Evolutionary conservation across 2,888 invertebrate genomes (phyloP), one percentile per base, ranked within the genome.

Genomic region (Parnassius smintheus): DNA sequence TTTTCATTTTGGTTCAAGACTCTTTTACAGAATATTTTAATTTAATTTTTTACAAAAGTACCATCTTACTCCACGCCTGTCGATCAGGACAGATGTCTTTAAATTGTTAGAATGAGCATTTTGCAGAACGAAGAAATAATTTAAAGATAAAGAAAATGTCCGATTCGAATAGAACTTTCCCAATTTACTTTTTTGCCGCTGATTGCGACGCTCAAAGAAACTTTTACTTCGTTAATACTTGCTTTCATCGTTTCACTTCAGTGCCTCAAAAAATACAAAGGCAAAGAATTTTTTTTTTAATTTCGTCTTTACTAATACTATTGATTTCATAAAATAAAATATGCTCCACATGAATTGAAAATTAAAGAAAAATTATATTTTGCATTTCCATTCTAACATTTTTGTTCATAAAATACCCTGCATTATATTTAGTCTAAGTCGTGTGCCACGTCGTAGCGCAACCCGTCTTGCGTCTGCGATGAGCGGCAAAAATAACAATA

Each of bases 71-170:
- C 44, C 46, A 35, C 51, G 50, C 41, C 18, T 49, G 56, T 45
- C 56, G 56, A 56, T 56, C 51, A 50, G n/a, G 55, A 56, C 11
- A 61, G 61, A 56, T 51, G 13, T 45, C 61, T 61, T 64, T 64
- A 66, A 71, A 67, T 70, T 68, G 66, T 69, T 62, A 63, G 61
- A 65, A 62, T 66, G 59, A 61, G 62, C 2, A 2, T 49, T 65
- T 64, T 63, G 64, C 62, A 68, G 65, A 68, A 66, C 66, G 59
- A 66, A 69, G 68, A 68, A 68, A 72, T 71, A 71, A 68, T 66
- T 72, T 69, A 66, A 62, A 66, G 60, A 62, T 62, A 58, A 58
- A 58, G 54, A 50, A 58, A 62, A 54, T n/a, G 53, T 62, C 49
- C 50, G 54, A 35, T 57, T 58, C 54, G 11, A 58, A 55, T 46